These are phyloP conservation scores for Andrena hattorfiana DNA, from an alignment of 2,888 invertebrate species.

Conservation along the genomic window DNA sequence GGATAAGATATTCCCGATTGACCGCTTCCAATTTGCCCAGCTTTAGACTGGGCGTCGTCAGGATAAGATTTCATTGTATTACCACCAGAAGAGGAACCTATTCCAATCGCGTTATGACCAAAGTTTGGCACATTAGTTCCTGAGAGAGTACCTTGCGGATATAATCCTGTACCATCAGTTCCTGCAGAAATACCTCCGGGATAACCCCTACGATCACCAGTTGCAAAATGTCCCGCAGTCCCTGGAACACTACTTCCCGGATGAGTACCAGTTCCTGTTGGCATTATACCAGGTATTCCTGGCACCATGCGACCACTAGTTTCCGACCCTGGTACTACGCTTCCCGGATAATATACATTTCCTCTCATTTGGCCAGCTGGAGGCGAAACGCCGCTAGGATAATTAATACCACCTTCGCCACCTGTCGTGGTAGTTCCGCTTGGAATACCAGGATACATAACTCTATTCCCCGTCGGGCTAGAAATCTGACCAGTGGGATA, in stretches of 20 bases:
- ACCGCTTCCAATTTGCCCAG: neutral
- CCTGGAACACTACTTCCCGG: constrained; percentile 42
- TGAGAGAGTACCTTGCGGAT: constrained; percentile 40
- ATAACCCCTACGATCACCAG: constrained; percentile 33
- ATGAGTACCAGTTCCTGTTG: constrained; percentile 44
- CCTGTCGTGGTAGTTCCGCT: constrained; percentile 40
- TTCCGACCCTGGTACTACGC: constrained; percentile 30
- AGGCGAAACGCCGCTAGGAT: constrained; percentile 49
- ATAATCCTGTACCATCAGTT: constrained; percentile 35
- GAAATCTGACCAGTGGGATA: constrained; percentile 37
- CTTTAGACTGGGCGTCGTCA: neutral
- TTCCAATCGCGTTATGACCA: neutral
- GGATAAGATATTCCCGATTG: constrained; percentile 41
- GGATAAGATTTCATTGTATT: constrained; percentile 48
- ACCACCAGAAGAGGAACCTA: constrained; percentile 2
- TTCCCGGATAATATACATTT: constrained; percentile 28
- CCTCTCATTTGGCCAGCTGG: neutral
- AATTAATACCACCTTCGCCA: constrained; percentile 42
- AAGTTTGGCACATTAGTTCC: neutral
- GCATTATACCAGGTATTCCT: constrained; percentile 20
- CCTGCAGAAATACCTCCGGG: constrained; percentile 45
- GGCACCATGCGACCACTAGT: constrained; percentile 28
- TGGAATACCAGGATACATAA: constrained; percentile 20
- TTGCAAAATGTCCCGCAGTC: constrained; percentile 29
- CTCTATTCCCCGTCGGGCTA: constrained; percentile 38